Conservation (phyloP, 2,797 vertebrate species). For the Enteromius treurensis region DNA sequence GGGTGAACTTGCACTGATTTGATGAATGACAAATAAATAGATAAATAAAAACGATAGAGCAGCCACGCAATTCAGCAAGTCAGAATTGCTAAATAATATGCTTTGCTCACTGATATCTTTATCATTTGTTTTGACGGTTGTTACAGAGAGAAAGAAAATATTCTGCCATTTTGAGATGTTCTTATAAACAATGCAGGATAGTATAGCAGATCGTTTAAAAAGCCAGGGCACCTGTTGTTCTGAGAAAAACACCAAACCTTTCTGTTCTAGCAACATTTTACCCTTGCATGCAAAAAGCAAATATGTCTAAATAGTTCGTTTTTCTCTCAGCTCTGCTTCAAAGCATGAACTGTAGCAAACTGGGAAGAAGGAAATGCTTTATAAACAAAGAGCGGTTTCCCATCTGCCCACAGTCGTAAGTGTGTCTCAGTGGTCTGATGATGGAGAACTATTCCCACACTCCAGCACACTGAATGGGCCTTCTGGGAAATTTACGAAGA, state of each 20-base stretch:
- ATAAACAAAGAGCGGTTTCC: conserved; percentile 39
- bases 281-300: background rate
- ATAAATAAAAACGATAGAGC: background rate
- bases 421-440: conserved; percentile 38
- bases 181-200: background rate
- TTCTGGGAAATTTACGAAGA: conserved; percentile 52
- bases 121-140: conserved; percentile 2
- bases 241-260: background rate
- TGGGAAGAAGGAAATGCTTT: conserved; percentile 28
- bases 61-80: background rate
- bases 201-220: background rate
- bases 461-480: conserved; percentile 48
- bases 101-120: conserved; percentile 11
- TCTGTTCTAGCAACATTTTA: background rate
- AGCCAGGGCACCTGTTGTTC: background rate
- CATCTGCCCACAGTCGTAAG: conserved; percentile 51
- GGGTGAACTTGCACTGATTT: background rate
- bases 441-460: conserved; percentile 55
- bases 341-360: conserved; percentile 1
- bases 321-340: background rate
- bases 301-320: background rate
- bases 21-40: background rate
- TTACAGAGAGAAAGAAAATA: background rate
- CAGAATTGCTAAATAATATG: background rate
- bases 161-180: background rate